A percentile compares a stretch with the other conserved stretches of the same genome.
These are phyloP conservation scores for Meloe dianella DNA, from an alignment of 2,888 invertebrate genomes.

Conservation along the genomic window DNA sequence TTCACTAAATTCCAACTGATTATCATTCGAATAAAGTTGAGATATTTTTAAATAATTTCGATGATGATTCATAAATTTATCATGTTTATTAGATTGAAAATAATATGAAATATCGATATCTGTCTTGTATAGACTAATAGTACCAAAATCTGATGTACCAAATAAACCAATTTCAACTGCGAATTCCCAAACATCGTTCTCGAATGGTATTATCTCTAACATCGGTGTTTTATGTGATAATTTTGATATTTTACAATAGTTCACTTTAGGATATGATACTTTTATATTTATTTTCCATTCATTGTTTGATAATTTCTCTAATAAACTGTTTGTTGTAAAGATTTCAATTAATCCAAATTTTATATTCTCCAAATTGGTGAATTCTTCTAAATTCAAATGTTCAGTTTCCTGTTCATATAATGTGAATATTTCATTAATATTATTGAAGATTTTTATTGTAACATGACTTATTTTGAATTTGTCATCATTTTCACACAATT, in stretches of 20 bases:
- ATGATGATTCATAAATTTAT: slow-evolving; percentile 26
- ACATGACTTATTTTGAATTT: slow-evolving; percentile 45
- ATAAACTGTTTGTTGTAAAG: slow-evolving; percentile 46
- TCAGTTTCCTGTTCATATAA: slow-evolving; percentile 44
- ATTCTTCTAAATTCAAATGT: slow-evolving; percentile 31
- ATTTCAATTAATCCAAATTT: slow-evolving; percentile 52
- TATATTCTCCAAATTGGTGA: slow-evolving; percentile 32
- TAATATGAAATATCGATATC: slow-evolving; percentile 51
- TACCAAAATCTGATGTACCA: slow-evolving; percentile 32
- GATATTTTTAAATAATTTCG: slow-evolving; percentile 15
- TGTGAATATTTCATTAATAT: slow-evolving; percentile 44
- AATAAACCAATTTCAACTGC: slow-evolving; percentile 41
- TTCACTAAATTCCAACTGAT: background rate
- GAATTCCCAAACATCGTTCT: slow-evolving; percentile 39
- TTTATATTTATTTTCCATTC: slow-evolving; percentile 46
- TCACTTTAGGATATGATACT: slow-evolving; percentile 32
- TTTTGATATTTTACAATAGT: slow-evolving; percentile 35
- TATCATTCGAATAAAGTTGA: background rate
- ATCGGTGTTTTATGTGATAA: slow-evolving; percentile 31
- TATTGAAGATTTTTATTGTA: slow-evolving; percentile 49
- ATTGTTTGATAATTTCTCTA: slow-evolving; percentile 42
- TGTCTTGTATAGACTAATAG: slow-evolving; percentile 43
- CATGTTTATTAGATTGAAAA: slow-evolving; percentile 38
- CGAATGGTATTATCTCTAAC: slow-evolving; percentile 38
- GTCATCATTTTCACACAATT: slow-evolving; percentile 38